Percentiles rank a stretch among this genome's conserved stretches.
Evolutionary conservation across 2,113 vertebrate genomes (phyloP).

Genomic region (Noctilio leporinus): DNA sequence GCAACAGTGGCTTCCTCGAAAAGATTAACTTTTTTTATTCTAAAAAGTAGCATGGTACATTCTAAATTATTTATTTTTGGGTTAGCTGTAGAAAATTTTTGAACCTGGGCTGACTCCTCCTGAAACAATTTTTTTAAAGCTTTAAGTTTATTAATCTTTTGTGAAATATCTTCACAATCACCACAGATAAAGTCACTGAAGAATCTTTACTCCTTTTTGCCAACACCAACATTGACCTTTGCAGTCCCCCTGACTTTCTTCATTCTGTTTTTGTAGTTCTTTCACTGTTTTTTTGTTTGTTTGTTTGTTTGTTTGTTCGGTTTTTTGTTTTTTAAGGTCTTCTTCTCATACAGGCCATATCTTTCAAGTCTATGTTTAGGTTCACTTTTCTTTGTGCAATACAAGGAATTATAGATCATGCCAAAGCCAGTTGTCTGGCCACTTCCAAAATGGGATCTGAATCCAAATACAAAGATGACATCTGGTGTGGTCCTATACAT

Average conservation of each 20-base stretch:
- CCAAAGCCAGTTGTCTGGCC: background rate
- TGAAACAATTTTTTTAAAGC: background rate
- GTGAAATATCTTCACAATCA: background rate
- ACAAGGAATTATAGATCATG: background rate
- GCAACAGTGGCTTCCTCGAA: no score
- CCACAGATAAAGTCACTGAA: background rate
- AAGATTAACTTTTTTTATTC: background rate
- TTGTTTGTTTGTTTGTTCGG: no score
- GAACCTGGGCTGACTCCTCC: background rate
- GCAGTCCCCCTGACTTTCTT: background rate
- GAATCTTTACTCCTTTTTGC: background rate
- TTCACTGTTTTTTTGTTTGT: background rate
- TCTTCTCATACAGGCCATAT: background rate
- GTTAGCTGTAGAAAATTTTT: background rate
- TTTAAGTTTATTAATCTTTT: background rate
- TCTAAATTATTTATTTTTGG: background rate
- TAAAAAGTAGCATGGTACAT: background rate
- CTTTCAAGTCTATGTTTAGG: background rate
- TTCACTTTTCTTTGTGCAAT: background rate
- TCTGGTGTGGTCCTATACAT: background rate
- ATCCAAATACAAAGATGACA: background rate
- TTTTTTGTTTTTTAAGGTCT: background rate
- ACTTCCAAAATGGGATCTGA: background rate
- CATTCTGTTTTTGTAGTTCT: background rate
- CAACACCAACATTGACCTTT: background rate